Conservation (phyloP, 1,140 invertebrate species). For the Sogatella furcifera region DNA sequence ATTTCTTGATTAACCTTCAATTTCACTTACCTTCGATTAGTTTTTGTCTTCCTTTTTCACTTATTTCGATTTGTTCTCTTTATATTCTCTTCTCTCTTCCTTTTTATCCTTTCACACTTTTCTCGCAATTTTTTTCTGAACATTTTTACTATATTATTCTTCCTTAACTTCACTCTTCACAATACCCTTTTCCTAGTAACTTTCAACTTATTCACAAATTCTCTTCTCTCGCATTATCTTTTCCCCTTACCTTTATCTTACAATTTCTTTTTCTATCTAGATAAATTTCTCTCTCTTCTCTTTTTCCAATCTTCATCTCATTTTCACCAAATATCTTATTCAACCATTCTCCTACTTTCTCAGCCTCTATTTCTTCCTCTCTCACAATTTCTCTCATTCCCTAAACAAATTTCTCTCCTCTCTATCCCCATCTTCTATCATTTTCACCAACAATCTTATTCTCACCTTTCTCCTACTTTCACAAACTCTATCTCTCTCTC, state of each 20-base stretch:
- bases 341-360: too few species aligned
- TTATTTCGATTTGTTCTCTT: neutral
- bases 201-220: neutral
- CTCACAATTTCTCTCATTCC: neutral
- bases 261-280: neutral
- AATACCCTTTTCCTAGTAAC: neutral
- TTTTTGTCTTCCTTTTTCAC: too few species aligned
- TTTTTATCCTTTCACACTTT: too few species aligned
- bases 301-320: neutral
- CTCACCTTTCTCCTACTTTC: neutral
- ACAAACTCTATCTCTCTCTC: neutral
- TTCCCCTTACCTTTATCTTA: neutral
- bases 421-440: too few species aligned
- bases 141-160: too few species aligned
- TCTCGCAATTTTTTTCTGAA: too few species aligned
- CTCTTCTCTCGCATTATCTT: neutral
- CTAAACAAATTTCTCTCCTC: too few species aligned
- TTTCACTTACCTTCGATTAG: too few species aligned
- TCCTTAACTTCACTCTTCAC: neutral
- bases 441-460: too few species aligned
- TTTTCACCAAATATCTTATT: too few species aligned
- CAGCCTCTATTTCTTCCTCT: too few species aligned
- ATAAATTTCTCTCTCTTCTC: neutral
- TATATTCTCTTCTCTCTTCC: neutral
- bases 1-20: too few species aligned